Evolutionary conservation across 2,888 invertebrate species (phyloP).

Genomic region (Acrobeloides nanus): DNA sequence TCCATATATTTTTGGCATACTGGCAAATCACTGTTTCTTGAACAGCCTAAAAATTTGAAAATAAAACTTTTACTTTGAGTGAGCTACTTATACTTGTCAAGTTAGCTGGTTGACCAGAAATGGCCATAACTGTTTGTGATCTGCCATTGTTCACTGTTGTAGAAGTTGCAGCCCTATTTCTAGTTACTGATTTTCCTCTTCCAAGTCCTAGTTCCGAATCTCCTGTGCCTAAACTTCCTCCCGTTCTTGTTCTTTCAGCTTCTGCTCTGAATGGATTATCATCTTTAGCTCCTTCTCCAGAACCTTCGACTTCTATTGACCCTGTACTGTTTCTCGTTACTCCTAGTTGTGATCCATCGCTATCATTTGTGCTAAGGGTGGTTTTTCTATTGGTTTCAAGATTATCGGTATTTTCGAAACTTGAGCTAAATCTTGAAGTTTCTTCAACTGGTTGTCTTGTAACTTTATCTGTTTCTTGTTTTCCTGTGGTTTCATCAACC

Average conservation of each 20-base stretch:
- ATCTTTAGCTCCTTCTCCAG: not conserved
- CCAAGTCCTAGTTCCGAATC: not conserved
- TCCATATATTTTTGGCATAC: not conserved
- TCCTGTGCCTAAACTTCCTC: not conserved
- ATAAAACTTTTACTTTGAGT: too few species aligned
- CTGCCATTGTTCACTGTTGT: too few species aligned
- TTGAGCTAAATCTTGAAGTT: too few species aligned
- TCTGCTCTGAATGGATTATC: not conserved
- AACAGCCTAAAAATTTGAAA: too few species aligned
- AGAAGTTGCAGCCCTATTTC: too few species aligned
- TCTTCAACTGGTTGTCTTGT: not conserved
- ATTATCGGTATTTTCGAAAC: not conserved
- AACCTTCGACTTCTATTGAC: not conserved
- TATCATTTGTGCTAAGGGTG: not conserved
- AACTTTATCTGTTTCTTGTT: not conserved
- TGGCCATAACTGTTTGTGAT: too few species aligned
- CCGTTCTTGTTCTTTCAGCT: not conserved
- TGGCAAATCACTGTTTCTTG: not conserved
- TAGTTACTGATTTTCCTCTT: too few species aligned
- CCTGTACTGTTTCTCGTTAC: not conserved
- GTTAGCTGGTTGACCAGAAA: too few species aligned
- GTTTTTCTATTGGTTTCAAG: too few species aligned
- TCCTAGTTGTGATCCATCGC: not conserved
- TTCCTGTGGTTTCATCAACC: conserved; percentile 1
- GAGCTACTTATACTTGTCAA: too few species aligned